Evolutionary conservation across 2,888 invertebrate genomes (phyloP), one percentile per base, ranked within the genome.

Genomic region (Andrena marginata): DNA sequence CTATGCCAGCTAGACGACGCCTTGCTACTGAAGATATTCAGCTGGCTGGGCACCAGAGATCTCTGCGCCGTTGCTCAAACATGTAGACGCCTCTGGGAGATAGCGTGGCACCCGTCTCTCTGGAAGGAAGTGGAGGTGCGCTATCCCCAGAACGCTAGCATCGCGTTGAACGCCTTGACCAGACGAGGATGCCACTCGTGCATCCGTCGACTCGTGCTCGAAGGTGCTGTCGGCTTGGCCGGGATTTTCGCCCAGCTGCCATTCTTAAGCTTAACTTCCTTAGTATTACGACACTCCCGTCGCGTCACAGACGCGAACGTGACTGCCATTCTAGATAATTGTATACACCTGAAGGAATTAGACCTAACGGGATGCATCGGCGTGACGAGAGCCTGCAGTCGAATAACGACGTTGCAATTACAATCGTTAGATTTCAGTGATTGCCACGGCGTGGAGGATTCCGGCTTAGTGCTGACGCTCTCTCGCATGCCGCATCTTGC

Each of bases 381-480:
- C 6, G 84, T 93, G 0, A 92, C 92, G 7, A 89, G 89, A 42
- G 92, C 91, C 2, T 91, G 90, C 63, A 91, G 92, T 7, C 89
- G 90, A 8, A 83, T 89, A 8, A 89, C 90, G 0, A 77, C 83
- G 4, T 95, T 98, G 16, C 96, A 97, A 62, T 95, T 98, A 62
- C 98, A 98, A 93, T 97, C 97, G 94, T 95, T 99, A 86, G 98
- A 99, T 94, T 95, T 99, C 89, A 98, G 98, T 5, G 98, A 99
- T 94, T 99, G 99, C 92, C 96, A 96, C 77, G 96, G 96, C 23
- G 95, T 99, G 59, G 97, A 98, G 82, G 98, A 99, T 94, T 96
- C 96, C 33, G 98, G 98, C 0, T 95, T 99, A 16, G 96, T 97
- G 89, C 96, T 97, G 62, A 96, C 98, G 69, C 97, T 98, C 10